Evolutionary conservation across 2,113 vertebrate species (phyloP).

Genomic region (Rhea americana): DNA sequence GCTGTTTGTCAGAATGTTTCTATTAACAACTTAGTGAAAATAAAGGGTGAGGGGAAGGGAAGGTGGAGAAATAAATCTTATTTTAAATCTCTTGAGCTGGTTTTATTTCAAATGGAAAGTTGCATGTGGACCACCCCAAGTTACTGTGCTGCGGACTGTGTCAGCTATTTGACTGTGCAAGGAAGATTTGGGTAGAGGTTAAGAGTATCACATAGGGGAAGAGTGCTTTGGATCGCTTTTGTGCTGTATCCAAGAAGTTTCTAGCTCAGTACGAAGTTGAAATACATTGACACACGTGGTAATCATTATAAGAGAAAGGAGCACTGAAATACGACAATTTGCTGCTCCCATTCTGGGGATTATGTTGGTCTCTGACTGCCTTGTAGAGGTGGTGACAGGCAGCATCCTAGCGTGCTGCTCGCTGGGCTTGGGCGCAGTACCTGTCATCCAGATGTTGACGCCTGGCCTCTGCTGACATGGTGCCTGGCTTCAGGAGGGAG

Average conservation of each 20-base stretch:
- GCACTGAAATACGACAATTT: constrained; percentile 7
- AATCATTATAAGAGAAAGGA: constrained; percentile 38
- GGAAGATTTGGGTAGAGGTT: constrained; percentile 41
- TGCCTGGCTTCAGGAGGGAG: neutral
- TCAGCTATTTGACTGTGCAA: constrained; percentile 15
- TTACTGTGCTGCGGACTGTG: constrained; percentile 46
- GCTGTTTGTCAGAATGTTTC: constrained; percentile 63
- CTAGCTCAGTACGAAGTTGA: constrained; percentile 4
- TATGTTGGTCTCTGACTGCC: neutral
- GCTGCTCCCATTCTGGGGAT: neutral
- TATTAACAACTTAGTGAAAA: constrained; percentile 60
- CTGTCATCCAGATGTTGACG: neutral
- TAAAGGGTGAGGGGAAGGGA: constrained; percentile 54
- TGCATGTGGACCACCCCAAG: constrained; percentile 60
- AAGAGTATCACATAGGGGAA: constrained; percentile 32
- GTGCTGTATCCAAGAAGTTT: constrained; percentile 38
- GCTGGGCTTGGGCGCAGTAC: neutral
- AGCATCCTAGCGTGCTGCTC: neutral
- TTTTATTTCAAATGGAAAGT: constrained; percentile 51
- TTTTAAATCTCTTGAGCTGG: constrained; percentile 54
- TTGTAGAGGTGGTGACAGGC: neutral
- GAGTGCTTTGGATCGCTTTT: constrained; percentile 30
- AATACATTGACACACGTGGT: constrained; percentile 43
- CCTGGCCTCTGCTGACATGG: neutral
- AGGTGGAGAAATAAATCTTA: constrained; percentile 67